phyloP scores from a whole-genome alignment of 1,140 invertebrate genomes.

The Drosophila takahashii region DNA sequence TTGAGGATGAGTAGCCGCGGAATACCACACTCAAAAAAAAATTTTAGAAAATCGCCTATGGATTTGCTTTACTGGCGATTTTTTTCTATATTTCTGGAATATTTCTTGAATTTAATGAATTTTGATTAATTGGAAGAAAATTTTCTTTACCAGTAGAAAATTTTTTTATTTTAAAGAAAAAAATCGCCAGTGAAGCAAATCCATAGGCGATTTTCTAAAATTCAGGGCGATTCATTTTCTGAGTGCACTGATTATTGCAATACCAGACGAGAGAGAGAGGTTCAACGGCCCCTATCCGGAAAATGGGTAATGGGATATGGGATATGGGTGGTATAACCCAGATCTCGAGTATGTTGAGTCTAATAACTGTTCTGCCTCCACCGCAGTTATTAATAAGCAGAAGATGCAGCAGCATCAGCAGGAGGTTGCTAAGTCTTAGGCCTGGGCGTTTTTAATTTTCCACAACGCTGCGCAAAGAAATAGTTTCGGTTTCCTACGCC shows the following conservation, averaged over 20 bases:
- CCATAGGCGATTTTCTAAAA: too few relatives aligned
- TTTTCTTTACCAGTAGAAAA: too few relatives aligned
- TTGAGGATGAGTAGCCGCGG: neutral
- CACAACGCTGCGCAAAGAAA: conserved; percentile 83
- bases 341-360: conserved; percentile 52
- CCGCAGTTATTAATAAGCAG: conserved; percentile 74
- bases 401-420: conserved; percentile 32
- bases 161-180: too few relatives aligned
- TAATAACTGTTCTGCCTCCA: conserved; percentile 65
- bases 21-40: too few relatives aligned
- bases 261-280: conserved; percentile 1
- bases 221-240: too few relatives aligned
- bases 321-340: conserved; percentile 32
- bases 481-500: conserved; percentile 63
- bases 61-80: too few relatives aligned
- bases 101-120: too few relatives aligned
- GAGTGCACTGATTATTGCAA: conserved; percentile 5
- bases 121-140: too few relatives aligned
- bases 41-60: too few relatives aligned
- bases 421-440: conserved; percentile 33
- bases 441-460: conserved; percentile 77
- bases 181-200: too few relatives aligned
- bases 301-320: neutral
- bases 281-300: conserved; percentile 27
- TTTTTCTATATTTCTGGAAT: too few relatives aligned